Evolutionary conservation across 2,797 vertebrate species (phyloP).

Genomic region (Falco concolor): DNA sequence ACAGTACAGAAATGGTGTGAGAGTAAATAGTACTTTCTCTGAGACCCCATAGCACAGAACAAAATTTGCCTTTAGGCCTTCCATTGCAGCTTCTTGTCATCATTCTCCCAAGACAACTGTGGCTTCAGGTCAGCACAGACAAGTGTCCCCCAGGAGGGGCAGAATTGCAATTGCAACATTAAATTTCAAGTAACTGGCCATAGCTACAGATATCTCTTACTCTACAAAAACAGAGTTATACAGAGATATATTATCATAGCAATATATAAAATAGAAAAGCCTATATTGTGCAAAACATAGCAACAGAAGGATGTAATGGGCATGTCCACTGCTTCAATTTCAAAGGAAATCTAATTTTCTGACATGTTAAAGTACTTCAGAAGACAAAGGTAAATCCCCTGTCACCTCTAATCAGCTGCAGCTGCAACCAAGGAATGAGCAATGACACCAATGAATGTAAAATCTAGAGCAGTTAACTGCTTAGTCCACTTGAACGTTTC

Average conservation of each 20-base stretch:
- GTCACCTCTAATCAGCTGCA: constrained; percentile 12
- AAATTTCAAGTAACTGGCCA: neutral
- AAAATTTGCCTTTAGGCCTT: neutral
- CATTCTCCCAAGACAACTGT: neutral
- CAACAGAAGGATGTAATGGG: neutral
- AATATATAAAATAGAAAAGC: neutral
- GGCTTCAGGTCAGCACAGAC: neutral
- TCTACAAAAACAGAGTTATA: neutral
- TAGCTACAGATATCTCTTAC: neutral
- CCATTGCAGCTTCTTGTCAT: neutral
- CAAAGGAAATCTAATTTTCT: constrained; percentile 28
- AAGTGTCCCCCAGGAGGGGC: neutral
- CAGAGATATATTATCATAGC: neutral
- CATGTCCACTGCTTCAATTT: neutral
- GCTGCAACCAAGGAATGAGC: neutral
- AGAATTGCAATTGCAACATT: neutral
- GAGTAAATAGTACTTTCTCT: neutral
- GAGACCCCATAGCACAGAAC: neutral
- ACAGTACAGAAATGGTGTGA: neutral
- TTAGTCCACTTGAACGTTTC: neutral
- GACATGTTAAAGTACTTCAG: neutral
- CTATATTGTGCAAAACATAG: neutral
- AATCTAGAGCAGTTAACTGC: neutral
- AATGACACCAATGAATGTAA: neutral
- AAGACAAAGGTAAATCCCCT: constrained; percentile 19